phyloP scores from a whole-genome alignment of 2,797 vertebrate species.

The Artibeus lituratus region DNA sequence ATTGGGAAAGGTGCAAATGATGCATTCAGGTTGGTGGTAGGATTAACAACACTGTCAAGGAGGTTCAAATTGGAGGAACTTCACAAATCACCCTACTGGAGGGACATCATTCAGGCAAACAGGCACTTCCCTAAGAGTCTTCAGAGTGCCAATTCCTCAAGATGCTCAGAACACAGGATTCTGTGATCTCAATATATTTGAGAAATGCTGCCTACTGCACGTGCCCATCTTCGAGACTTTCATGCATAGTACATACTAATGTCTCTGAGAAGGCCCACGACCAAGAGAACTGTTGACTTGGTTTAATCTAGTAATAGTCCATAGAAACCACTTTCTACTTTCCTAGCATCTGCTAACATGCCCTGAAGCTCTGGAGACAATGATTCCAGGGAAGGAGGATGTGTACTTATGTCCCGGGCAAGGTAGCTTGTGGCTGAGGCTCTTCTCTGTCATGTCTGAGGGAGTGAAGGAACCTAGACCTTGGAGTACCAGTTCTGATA shows the following conservation, averaged over 20 bases:
- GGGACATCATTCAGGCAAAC: neutral
- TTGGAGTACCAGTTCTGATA: neutral
- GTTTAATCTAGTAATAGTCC: neutral
- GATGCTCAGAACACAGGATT: neutral
- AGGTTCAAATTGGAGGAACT: rapidly evolving
- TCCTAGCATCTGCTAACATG: neutral
- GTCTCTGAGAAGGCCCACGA: neutral
- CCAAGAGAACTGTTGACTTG: neutral
- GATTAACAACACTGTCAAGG: neutral
- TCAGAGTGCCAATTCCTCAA: neutral
- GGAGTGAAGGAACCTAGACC: neutral
- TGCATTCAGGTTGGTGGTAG: neutral
- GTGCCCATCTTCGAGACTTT: neutral
- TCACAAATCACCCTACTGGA: neutral
- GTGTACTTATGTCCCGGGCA: rapidly evolving
- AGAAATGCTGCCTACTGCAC: neutral
- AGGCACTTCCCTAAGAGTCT: neutral
- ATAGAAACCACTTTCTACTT: neutral
- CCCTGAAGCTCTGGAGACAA: neutral
- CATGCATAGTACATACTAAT: rapidly evolving
- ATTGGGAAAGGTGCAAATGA: neutral
- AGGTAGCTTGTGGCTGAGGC: rapidly evolving
- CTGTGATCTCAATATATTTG: neutral
- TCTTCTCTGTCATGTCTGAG: neutral
- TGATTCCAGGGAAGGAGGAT: neutral